Conservation (phyloP, 2,113 vertebrate species). For the Bostrychus sinensis region DNA sequence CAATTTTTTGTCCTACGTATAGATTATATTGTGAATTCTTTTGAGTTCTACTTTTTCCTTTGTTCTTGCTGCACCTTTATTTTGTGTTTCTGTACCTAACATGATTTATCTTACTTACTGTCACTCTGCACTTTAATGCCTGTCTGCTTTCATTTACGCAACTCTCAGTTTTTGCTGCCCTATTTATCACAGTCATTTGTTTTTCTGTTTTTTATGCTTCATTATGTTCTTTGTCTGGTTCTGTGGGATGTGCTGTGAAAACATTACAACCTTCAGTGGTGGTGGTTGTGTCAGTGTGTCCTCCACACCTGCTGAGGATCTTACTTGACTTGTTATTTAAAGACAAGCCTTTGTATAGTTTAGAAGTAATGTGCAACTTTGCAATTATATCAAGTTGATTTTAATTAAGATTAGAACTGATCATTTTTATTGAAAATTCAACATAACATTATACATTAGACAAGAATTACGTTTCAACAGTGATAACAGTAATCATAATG, state of each 20-base stretch:
- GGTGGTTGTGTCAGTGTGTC: slow-evolving; percentile 8
- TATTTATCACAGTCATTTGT: slow-evolving; percentile 2
- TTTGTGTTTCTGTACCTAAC: slow-evolving; percentile 39
- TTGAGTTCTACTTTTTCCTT: slow-evolving; percentile 21
- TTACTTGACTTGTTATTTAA: slow-evolving; percentile 4
- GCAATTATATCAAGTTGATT: no score
- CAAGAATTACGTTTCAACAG: no score
- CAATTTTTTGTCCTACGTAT: no score
- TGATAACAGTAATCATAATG: no score
- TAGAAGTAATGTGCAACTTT: neutral
- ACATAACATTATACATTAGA: no score
- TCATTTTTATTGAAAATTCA: neutral
- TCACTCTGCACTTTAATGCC: slow-evolving; percentile 32
- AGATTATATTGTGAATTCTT: slow-evolving; percentile 28
- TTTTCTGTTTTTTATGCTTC: neutral
- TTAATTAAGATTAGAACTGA: no score
- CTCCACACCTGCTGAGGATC: slow-evolving; percentile 8
- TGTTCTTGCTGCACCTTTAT: slow-evolving; percentile 2
- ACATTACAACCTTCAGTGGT: slow-evolving; percentile 12
- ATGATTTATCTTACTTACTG: slow-evolving; percentile 21
- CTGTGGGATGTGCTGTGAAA: neutral
- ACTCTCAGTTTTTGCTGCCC: slow-evolving; percentile 4
- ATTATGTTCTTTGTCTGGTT: neutral
- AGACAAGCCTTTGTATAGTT: neutral
- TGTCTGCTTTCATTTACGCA: slow-evolving; percentile 12